Evolutionary conservation across 1,140 invertebrate genomes (phyloP).

Genomic region (Drosophila obscura): DNA sequence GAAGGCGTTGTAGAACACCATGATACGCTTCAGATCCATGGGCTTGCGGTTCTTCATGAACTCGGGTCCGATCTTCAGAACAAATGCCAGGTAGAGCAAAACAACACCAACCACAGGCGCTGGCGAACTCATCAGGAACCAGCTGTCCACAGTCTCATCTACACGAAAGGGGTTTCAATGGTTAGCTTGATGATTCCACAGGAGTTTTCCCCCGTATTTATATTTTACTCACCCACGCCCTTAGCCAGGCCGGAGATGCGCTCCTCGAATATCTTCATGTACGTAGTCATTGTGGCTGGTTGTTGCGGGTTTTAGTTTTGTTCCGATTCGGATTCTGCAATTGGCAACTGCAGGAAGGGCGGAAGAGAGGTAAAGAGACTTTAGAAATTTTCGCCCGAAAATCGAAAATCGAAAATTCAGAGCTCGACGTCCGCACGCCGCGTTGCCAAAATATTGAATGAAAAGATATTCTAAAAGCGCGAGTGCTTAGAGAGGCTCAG

Average conservation of each 20-base stretch:
- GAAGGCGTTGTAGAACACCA: slow-evolving; percentile 90
- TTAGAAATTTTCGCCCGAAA: slow-evolving; percentile 57
- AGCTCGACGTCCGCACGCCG: slow-evolving; percentile 61
- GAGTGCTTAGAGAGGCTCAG: slow-evolving; percentile 47
- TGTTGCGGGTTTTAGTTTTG: no score
- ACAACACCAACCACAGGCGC: slow-evolving; percentile 86
- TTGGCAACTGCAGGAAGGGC: slow-evolving; percentile 31
- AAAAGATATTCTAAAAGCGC: slow-evolving; percentile 67
- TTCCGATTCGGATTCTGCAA: slow-evolving; percentile 28
- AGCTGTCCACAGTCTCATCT: slow-evolving; percentile 88
- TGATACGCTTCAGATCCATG: slow-evolving; percentile 88
- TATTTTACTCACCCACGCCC: slow-evolving; percentile 73
- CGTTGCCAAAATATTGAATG: slow-evolving; percentile 80
- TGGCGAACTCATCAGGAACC: slow-evolving; percentile 87
- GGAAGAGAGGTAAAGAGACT: slow-evolving; percentile 10
- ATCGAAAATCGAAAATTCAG: slow-evolving; percentile 44
- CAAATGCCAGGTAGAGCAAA: slow-evolving; percentile 87
- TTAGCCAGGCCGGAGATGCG: slow-evolving; percentile 75
- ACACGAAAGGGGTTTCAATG: neutral
- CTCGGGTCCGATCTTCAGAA: slow-evolving; percentile 88
- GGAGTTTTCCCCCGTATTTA: neutral
- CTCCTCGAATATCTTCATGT: slow-evolving; percentile 80
- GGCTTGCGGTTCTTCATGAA: slow-evolving; percentile 90
- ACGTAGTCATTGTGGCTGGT: slow-evolving; percentile 64
- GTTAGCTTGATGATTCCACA: neutral